Conservation (phyloP, 2,113 vertebrate genomes). For the Forbesichthys agassizii region DNA sequence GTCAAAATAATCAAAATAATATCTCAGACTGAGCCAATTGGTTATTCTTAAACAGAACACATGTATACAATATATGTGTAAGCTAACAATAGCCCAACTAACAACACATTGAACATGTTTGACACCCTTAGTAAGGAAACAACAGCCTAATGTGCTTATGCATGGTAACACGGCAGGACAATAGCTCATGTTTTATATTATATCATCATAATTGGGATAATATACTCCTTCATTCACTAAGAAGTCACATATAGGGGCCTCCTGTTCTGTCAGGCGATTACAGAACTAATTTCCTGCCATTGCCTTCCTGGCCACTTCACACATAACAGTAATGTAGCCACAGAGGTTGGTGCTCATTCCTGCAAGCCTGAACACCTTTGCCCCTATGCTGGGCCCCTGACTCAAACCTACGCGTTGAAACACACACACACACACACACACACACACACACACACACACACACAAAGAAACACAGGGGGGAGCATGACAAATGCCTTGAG, state of each 20-base stretch:
- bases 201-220: conserved; percentile 58
- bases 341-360: conserved; percentile 53
- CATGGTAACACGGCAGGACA: conserved; percentile 13
- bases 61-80: background rate
- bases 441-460: background rate
- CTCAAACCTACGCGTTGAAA: conserved; percentile 14
- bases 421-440: conserved; percentile 8
- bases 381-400: conserved; percentile 17
- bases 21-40: background rate
- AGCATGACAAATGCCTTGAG: background rate
- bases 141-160: background rate
- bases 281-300: conserved; percentile 90
- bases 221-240: conserved; percentile 77
- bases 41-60: background rate
- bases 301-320: conserved; percentile 85
- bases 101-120: background rate
- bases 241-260: conserved; percentile 77
- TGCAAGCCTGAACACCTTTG: conserved; percentile 1
- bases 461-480: background rate
- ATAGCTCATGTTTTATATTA: conserved; percentile 60
- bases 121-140: background rate
- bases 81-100: background rate
- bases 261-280: conserved; percentile 90
- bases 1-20: background rate
- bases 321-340: conserved; percentile 78